These are phyloP conservation scores for Oedothorax gibbosus DNA, from an alignment of 1,140 invertebrate species.

Conservation along the genomic window DNA sequence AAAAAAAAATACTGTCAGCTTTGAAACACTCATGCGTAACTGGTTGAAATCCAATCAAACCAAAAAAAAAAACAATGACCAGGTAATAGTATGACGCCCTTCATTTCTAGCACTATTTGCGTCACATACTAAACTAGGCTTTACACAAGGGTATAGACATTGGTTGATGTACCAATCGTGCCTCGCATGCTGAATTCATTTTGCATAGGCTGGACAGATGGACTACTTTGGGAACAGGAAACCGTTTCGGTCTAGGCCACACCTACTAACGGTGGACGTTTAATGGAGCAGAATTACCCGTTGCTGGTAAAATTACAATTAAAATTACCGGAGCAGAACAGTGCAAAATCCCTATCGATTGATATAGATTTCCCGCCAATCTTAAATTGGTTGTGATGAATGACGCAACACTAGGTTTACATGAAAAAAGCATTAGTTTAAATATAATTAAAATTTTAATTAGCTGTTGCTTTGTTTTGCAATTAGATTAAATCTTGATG, in stretches of 20 bases:
- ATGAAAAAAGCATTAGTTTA: neutral
- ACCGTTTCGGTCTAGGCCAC: constrained; percentile 33
- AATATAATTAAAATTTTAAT: neutral
- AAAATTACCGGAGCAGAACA: constrained; percentile 48
- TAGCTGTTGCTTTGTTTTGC: neutral
- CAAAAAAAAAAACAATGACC: too few species aligned
- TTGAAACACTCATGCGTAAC: too few species aligned
- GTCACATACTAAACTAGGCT: too few species aligned
- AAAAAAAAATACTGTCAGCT: too few species aligned
- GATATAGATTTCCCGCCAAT: neutral
- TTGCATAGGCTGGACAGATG: constrained; percentile 26
- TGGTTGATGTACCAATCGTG: neutral
- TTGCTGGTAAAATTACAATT: constrained; percentile 39
- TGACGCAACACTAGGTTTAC: neutral
- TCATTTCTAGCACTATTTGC: too few species aligned
- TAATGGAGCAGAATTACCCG: constrained; percentile 37
- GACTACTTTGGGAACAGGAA: constrained; percentile 44
- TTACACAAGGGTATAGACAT: neutral
- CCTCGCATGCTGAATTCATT: constrained; percentile 22
- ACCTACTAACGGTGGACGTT: constrained; percentile 9
- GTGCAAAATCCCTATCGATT: constrained; percentile 27
- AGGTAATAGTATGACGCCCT: too few species aligned
- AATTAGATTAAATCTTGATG: too few species aligned
- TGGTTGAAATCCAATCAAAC: too few species aligned
- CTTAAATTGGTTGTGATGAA: neutral